These are phyloP conservation scores for Coelopa pilipes DNA, from an alignment of 2,888 invertebrate genomes.

Conservation along the genomic window DNA sequence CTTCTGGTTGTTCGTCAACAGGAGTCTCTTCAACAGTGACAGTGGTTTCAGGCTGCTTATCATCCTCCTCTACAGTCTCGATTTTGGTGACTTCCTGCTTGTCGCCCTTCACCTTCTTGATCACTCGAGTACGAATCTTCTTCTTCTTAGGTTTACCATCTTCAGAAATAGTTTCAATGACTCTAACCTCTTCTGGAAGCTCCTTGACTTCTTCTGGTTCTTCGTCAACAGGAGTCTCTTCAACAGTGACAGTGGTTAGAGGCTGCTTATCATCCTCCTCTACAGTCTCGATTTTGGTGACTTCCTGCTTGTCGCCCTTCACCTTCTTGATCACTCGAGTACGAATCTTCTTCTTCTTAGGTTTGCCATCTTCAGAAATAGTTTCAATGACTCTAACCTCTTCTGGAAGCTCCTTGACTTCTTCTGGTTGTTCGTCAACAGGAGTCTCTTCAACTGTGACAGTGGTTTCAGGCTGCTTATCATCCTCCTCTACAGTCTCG, in stretches of 20 bases:
- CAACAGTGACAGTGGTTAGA: constrained; percentile 43
- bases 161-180: constrained; percentile 42
- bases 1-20: constrained; percentile 22
- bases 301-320: constrained; percentile 46
- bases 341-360: constrained; percentile 46
- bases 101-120: constrained; percentile 37
- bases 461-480: constrained; percentile 39
- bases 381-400: constrained; percentile 44
- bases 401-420: constrained; percentile 43
- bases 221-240: constrained; percentile 39
- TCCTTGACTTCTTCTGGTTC: constrained; percentile 37
- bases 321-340: constrained; percentile 47
- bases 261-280: constrained; percentile 44
- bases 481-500: constrained; percentile 42
- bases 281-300: constrained; percentile 46
- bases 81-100: constrained; percentile 37
- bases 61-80: constrained; percentile 36
- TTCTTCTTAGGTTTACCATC: constrained; percentile 40
- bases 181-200: constrained; percentile 43
- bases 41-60: constrained; percentile 31
- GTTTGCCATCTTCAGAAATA: constrained; percentile 43
- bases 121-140: constrained; percentile 35
- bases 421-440: constrained; percentile 36
- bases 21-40: constrained; percentile 34
- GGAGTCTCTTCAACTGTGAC: constrained; percentile 42